phyloP scores from a whole-genome alignment of 2,797 vertebrate species.

The Tadarida brasiliensis region DNA sequence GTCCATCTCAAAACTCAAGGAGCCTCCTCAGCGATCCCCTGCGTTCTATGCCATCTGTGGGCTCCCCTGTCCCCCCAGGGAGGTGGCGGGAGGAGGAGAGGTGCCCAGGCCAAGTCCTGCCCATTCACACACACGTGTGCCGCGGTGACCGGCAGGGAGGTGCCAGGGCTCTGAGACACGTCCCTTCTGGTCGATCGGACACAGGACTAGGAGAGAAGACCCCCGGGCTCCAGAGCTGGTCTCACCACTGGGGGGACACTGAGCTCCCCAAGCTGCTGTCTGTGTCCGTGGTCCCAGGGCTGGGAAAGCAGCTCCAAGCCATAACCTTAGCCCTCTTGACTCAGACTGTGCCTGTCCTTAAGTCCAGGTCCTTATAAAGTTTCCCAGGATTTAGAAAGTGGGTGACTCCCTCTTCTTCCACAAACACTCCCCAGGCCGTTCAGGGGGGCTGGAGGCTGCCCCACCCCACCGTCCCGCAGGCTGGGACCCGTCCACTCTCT shows the following conservation, averaged over 20 bases:
- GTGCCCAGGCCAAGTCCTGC: not conserved
- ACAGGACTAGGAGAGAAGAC: not conserved
- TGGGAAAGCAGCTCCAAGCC: not conserved
- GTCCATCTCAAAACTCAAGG: not conserved
- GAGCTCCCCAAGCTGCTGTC: not conserved
- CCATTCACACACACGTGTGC: not conserved
- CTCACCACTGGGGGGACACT: not conserved
- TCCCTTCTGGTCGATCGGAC: not conserved
- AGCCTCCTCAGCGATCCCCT: not conserved
- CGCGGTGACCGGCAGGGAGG: not conserved
- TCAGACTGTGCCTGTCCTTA: too few species aligned
- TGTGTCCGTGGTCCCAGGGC: accelerated
- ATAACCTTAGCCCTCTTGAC: not conserved
- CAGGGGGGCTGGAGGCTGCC: not conserved
- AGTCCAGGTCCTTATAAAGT: not conserved
- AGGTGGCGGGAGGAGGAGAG: not conserved
- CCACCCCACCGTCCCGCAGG: not conserved
- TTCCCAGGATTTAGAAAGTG: not conserved
- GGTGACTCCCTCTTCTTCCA: not conserved
- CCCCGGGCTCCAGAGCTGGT: not conserved
- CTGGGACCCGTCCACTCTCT: too few species aligned
- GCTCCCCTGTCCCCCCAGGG: accelerated
- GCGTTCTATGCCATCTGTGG: not conserved
- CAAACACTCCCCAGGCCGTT: not conserved
- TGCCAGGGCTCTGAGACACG: not conserved